A percentile compares a stretch with the other conserved stretches of the same genome.
Evolutionary conservation across 2,797 vertebrate species (phyloP).

Genomic region (Bradypodion pumilum): DNA sequence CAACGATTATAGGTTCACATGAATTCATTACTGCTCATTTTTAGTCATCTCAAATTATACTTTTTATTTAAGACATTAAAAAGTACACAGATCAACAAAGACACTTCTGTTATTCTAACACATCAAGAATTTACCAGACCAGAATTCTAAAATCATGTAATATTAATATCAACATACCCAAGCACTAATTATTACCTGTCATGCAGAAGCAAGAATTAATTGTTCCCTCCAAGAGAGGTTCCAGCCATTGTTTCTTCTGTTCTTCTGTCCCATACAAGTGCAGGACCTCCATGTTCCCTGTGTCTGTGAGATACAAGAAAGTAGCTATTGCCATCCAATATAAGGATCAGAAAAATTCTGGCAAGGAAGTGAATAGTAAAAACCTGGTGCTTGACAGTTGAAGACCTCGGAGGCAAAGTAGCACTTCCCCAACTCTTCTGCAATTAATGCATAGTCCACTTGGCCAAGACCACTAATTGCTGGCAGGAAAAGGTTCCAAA

Average conservation of each 20-base stretch:
- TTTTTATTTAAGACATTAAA: no score
- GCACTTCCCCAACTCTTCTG: conserved; percentile 90
- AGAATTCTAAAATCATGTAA: no score
- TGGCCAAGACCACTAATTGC: conserved; percentile 87
- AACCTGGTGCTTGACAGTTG: conserved; percentile 96
- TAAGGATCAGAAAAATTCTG: rapidly evolving
- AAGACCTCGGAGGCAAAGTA: conserved; percentile 88
- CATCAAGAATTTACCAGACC: no score
- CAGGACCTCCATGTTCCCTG: conserved; percentile 94
- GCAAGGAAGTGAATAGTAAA: conserved; percentile 28
- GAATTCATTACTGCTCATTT: no score
- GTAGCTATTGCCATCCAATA: background rate
- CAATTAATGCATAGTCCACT: conserved; percentile 90
- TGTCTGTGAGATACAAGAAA: conserved; percentile 77
- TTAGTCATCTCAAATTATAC: no score
- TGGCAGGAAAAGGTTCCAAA: conserved; percentile 96
- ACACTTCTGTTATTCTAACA: no score
- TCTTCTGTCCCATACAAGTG: conserved; percentile 90
- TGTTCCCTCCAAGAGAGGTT: conserved; percentile 88
- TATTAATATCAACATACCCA: no score
- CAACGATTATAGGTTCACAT: no score
- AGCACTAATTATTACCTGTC: conserved; percentile 82
- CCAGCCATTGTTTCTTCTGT: conserved; percentile 90
- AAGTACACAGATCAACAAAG: no score
- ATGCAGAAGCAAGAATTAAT: conserved; percentile 95